Evolutionary conservation across 2,888 invertebrate species (phyloP).

Genomic region (Cephalotes varians): DNA sequence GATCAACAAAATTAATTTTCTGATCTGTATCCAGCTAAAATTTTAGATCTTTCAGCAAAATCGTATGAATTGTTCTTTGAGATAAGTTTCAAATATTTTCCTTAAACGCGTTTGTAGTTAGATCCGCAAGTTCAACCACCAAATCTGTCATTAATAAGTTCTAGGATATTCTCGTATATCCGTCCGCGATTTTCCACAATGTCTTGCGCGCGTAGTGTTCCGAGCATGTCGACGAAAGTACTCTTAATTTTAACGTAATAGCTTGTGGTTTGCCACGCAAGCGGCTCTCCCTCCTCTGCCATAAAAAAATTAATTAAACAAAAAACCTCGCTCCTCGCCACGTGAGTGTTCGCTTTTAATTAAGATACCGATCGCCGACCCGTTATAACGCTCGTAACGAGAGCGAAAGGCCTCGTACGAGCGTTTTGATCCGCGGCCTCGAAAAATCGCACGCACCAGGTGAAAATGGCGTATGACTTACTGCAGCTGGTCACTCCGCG

Average conservation of each 20-base stretch:
- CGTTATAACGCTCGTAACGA: constrained; percentile 30
- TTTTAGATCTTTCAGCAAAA: too few relatives aligned
- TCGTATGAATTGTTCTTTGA: background rate
- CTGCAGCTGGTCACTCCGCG: constrained; percentile 28
- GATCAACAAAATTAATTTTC: too few relatives aligned
- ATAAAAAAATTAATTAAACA: constrained; percentile 38
- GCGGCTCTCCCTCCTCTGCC: background rate
- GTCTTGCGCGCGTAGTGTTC: background rate
- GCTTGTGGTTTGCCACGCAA: constrained; percentile 1
- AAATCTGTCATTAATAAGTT: background rate
- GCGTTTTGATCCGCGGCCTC: constrained; percentile 26
- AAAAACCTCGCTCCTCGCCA: constrained; percentile 20
- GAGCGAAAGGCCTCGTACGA: constrained; percentile 46
- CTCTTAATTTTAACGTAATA: constrained; percentile 39
- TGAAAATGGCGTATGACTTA: constrained; percentile 47
- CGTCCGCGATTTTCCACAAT: background rate
- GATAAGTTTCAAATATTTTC: background rate
- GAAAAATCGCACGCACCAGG: constrained; percentile 27
- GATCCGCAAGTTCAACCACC: background rate
- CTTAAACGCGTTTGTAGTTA: background rate
- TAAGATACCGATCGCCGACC: constrained; percentile 43
- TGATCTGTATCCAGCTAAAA: too few relatives aligned
- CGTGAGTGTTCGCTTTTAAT: constrained; percentile 35
- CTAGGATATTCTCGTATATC: background rate
- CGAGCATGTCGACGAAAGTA: constrained; percentile 22